A percentile compares a stretch with the other conserved stretches of the same genome.
phyloP scores from a whole-genome alignment of 2,797 vertebrate genomes.

The Tokudaia muenninki region DNA sequence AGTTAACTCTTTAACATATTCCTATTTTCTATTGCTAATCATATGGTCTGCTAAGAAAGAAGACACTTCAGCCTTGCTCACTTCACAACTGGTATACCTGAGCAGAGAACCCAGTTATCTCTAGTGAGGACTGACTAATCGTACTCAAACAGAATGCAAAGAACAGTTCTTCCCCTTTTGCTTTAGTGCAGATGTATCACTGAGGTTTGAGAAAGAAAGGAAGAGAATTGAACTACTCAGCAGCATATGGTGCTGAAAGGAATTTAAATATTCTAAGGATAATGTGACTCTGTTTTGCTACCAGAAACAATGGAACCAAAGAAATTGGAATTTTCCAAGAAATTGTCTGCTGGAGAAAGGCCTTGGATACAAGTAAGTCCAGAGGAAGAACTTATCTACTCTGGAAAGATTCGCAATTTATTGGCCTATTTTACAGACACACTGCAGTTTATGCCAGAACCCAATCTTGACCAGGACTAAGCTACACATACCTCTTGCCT shows the following conservation, averaged over 20 bases:
- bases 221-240: background rate
- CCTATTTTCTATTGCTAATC: background rate
- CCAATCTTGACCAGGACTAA: background rate
- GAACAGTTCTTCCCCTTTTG: accelerated
- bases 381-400: background rate
- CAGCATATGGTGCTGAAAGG: background rate
- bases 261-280: background rate
- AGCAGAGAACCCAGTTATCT: background rate
- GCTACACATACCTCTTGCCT: background rate
- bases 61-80: background rate
- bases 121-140: too few relatives aligned
- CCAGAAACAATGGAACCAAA: background rate
- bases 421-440: background rate
- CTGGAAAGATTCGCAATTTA: background rate
- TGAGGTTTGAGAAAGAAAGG: background rate
- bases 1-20: background rate
- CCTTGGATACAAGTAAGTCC: background rate
- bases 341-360: background rate
- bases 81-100: background rate
- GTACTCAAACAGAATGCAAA: too few relatives aligned
- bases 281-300: background rate
- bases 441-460: background rate
- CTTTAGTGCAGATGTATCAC: background rate
- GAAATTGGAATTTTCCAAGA: background rate
- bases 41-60: background rate